Base-by-base conservation (phyloP, 2,113 vertebrate species). In the Sinocyclocheilus maitianheensis region DNA sequence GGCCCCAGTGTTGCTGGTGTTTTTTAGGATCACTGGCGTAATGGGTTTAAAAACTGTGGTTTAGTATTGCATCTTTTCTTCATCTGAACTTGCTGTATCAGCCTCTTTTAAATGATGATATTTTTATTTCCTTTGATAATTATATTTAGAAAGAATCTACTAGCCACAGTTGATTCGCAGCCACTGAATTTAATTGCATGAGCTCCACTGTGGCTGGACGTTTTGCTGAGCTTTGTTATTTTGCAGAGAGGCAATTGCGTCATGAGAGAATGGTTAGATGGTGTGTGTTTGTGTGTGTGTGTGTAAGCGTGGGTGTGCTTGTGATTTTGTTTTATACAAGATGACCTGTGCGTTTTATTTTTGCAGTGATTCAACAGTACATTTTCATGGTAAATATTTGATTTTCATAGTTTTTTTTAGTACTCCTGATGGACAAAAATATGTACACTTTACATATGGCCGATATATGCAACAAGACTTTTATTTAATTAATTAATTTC, bases 181-280 rank as follows among this genome's bases (percentile, higher is more conserved):
- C 43, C n/a, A 22, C 48, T 75, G 60, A 85, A 72, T 74, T 88
- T 75, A 48, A 83, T 88, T 86, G 60, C 55, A 65, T 83, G 26
- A 67, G 69, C 69, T 85, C 74, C 63, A 85, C 22, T 16, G 62
- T 82, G 60, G 74, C 62, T 83, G 60, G 82, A 79, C 18, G 10
- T 85, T 83, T 63, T 88, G 84, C 87, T 83, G 87, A 88, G 58
- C 79, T 77, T 16, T 43, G 30, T 72, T 88, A 11, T 69, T 85
- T 62, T 34, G 18, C 63, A 20, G 34, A 60, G 9, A 77, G 63
- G 24, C 24, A 30, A 9, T 75, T 75, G 24, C 43, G 55, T 76
- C 20, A 18, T 22, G 69, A 74, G 51, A 84, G 40, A 84, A 84
- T 86, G 69, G 60, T 46, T 30, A 63, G 30, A 48, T 16, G 11